A percentile compares a stretch with the other conserved stretches of the same genome.
Evolutionary conservation across 2,797 vertebrate species (phyloP).

Genomic region (Oceanodroma leucorhoa): DNA sequence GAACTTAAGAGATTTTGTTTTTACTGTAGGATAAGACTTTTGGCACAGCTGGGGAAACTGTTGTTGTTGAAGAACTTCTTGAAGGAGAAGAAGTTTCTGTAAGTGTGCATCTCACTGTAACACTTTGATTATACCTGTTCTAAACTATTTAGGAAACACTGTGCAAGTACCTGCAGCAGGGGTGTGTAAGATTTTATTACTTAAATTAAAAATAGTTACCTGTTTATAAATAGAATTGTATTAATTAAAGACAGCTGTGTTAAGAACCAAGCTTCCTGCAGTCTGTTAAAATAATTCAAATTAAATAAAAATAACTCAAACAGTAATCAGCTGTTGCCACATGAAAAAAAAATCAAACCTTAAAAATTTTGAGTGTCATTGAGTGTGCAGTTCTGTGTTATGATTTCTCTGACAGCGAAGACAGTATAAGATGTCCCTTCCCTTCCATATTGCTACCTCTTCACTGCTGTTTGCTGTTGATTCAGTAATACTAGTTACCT

Average conservation of each 20-base stretch:
- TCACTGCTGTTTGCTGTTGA: background rate
- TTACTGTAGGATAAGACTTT: conserved; percentile 85
- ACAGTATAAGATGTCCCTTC: background rate
- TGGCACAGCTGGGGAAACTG: conserved; percentile 89
- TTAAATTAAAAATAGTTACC: background rate
- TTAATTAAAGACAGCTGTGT: background rate
- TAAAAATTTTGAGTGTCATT: background rate
- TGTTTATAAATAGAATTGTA: background rate
- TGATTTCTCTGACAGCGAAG: background rate
- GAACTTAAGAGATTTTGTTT: background rate
- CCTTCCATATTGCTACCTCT: background rate
- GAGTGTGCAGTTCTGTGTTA: background rate
- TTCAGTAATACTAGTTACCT: background rate
- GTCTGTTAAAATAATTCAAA: background rate
- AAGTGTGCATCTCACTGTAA: conserved; percentile 47
- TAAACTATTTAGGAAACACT: background rate
- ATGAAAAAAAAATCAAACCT: background rate
- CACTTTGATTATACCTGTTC: background rate
- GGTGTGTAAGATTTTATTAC: background rate
- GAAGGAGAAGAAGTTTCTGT: conserved; percentile 97
- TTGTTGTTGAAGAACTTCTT: conserved; percentile 93
- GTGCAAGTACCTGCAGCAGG: background rate
- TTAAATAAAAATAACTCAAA: background rate
- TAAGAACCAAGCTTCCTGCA: background rate
- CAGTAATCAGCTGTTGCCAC: background rate